Percentiles rank a stretch among this genome's conserved stretches.
Conservation (phyloP, 2,113 vertebrate genomes). For the Donacobius atricapilla region DNA sequence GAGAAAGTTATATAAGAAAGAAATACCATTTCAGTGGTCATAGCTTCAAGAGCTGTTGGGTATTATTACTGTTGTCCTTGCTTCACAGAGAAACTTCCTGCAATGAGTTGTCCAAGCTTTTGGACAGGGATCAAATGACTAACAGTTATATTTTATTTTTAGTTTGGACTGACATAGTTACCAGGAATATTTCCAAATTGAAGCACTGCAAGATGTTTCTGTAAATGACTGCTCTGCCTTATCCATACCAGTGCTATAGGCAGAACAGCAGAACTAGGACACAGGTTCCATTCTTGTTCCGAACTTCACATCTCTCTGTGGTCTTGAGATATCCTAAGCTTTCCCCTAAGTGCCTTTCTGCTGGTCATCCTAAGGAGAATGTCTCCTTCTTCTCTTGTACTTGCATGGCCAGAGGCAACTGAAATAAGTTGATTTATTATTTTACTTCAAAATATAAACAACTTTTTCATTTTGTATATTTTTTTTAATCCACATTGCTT, state of each 20-base stretch:
- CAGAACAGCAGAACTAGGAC: not conserved
- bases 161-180: conserved; percentile 9
- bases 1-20: not conserved
- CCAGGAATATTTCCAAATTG: not conserved
- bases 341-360: not conserved
- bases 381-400: not conserved
- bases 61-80: not conserved
- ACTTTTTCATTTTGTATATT: not conserved
- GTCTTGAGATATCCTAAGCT: not conserved
- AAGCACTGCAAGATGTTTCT: not conserved
- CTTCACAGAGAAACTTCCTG: not conserved
- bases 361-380: not conserved
- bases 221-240: not conserved
- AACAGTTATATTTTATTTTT: conserved; percentile 28
- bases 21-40: not conserved
- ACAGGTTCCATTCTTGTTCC: not conserved
- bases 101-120: not conserved
- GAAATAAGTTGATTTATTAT: not conserved
- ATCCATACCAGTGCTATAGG: not conserved
- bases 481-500: not conserved
- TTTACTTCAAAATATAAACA: not conserved
- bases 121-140: not conserved
- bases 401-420: not conserved
- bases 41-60: not conserved
- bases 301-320: not conserved